Evolutionary conservation across 2,113 vertebrate species (phyloP), one percentile per base, ranked within the genome.

Genomic region (Otis tarda): DNA sequence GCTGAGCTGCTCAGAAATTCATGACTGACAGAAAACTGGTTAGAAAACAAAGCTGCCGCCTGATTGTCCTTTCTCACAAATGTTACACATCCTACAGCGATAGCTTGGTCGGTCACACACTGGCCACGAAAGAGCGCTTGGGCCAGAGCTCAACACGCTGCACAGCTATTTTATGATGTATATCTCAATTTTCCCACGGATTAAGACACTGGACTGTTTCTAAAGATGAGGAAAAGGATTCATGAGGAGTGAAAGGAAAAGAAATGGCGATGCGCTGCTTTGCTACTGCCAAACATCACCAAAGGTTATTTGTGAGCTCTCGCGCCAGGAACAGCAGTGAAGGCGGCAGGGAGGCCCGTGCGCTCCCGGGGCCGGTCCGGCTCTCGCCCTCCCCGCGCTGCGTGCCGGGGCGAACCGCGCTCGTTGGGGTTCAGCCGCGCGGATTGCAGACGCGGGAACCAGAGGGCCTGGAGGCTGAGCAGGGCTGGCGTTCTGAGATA

Each of bases 401-500:
- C 30, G 0, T 1, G 8, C 15, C 19, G 3, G 33, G 37, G 8
- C 6, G 11, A 11, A 4, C 22, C 2, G 5, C 0, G 5, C 65
- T 28, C 2, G 0, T 19, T 16, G 10, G 8, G 7, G 14, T 20
- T 35, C 57, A 11, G 8, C 12, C 52, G 7, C 7, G 1, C 16
- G 64, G 11, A 5, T 27, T 43, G 52, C 70, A 60, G 20, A 43
- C 22, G 6, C 50, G 7, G 47, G 27, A 9, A 20, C 23, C 19
- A 10, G 28, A 41, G 18, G 28, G 18, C 56, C 74, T 3, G 17
- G n/a, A 33, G 50, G 6, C 22, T 39, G 45, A 37, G 39, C 20
- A 25, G 43, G 27, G 28, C 1, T 27, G 61, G 9, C 30, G 3
- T 33, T 65, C n/a, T 24, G 27, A 49, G 57, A 22, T 20, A 7